Percentiles rank a stretch among this genome's conserved stretches.
These are phyloP conservation scores for Falco peregrinus DNA, from an alignment of 2,797 vertebrate genomes.

Conservation along the genomic window DNA sequence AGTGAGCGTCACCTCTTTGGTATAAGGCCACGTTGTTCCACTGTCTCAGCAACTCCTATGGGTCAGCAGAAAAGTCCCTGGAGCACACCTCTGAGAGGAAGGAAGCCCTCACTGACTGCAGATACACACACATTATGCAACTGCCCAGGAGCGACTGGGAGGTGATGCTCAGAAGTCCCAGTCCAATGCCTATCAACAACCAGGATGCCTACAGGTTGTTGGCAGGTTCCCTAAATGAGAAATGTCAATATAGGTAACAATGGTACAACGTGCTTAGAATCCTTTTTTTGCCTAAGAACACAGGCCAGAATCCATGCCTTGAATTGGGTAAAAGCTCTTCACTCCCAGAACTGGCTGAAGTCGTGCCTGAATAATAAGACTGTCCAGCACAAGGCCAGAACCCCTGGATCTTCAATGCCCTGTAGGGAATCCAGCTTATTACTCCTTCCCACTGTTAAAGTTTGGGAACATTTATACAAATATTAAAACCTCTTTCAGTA, in stretches of 20 bases:
- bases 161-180: neutral
- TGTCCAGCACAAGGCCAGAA: neutral
- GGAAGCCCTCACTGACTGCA: neutral
- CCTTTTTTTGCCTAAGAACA: neutral
- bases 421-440: neutral
- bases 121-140: neutral
- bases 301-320: neutral
- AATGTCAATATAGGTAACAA: neutral
- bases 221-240: neutral
- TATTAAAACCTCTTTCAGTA: neutral
- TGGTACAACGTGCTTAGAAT: fast-evolving
- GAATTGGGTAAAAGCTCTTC: neutral
- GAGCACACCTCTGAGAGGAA: neutral
- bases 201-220: neutral
- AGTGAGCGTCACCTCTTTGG: neutral
- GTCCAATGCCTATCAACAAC: neutral
- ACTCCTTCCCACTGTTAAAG: neutral
- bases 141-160: neutral
- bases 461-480: neutral
- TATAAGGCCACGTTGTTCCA: neutral
- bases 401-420: neutral
- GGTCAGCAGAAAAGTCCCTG: neutral
- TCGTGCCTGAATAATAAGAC: neutral
- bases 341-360: neutral
- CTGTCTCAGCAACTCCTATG: neutral